Conservation (phyloP, 92 coral and sea anemone genomes). For the Siderastrea radians region DNA sequence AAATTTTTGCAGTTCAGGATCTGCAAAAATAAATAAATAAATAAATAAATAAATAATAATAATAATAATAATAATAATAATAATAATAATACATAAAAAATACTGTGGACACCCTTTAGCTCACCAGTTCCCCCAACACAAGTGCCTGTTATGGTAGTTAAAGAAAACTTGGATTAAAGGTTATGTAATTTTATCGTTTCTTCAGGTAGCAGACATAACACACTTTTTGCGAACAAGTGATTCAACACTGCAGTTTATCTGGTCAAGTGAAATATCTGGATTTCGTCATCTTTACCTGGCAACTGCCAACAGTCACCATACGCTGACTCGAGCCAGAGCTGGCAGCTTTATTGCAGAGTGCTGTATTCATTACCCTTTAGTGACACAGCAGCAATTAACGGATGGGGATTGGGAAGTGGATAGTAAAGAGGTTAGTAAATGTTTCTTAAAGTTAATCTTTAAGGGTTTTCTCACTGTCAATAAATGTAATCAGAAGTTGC, state of each 20-base stretch:
- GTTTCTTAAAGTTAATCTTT: background rate
- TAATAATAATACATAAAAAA: too few relatives aligned
- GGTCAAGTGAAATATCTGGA: constrained; percentile 99
- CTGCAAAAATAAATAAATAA: too few relatives aligned
- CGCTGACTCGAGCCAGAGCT: constrained; percentile 78
- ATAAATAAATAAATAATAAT: too few relatives aligned
- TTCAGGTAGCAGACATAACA: constrained; percentile 89
- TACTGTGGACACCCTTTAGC: too few relatives aligned
- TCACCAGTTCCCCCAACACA: too few relatives aligned
- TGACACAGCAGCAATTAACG: constrained; percentile 92
- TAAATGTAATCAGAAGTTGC: too few relatives aligned
- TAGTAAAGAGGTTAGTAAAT: constrained; percentile 83
- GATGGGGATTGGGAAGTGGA: constrained; percentile 99
- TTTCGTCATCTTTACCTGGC: constrained; percentile 96
- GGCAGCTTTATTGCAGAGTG: constrained; percentile 77
- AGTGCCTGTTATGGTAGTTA: background rate
- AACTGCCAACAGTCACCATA: constrained; percentile 76
- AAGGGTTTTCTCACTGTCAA: background rate
- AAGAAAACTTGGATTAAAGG: too few relatives aligned
- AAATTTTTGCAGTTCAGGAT: too few relatives aligned
- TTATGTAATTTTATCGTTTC: background rate
- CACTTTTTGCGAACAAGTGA: constrained; percentile 77
- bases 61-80: too few relatives aligned
- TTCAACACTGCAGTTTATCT: constrained; percentile 84
- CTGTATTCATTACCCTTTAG: constrained; percentile 89